Evolutionary conservation across 1,140 invertebrate genomes (phyloP), one percentile per base, ranked within the genome.

Genomic region (Drosophila burlai): DNA sequence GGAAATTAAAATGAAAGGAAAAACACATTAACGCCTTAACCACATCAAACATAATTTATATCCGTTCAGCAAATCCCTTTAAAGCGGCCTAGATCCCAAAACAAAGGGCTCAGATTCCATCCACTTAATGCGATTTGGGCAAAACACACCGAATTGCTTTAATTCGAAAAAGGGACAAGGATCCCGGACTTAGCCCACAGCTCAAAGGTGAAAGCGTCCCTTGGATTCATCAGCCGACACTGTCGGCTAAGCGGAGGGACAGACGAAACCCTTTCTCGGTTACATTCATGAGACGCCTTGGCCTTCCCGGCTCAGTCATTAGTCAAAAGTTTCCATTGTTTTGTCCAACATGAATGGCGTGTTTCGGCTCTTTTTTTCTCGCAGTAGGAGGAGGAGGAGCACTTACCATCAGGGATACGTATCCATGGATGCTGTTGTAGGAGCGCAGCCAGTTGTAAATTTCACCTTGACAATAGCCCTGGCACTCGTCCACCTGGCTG

Each of bases 321-420:
- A 68, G 64, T 71, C 67, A 71, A 55, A 46, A 47, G 26, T 24
- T 31, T 46, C 40, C 18, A 24, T 71, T 71, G 64, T 62, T 59
- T 59, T 52, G 18, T 18, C 26, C 16, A 18, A 42, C 15, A 59
- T 46, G 26, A 59, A 59, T 29, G 8, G 34, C 29, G 46, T 24
- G 21, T 31, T 55, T 55, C n/a, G n/a, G 31, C 2, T 36, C 10
- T 13, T 18, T 13, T 15, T 18, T 11, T 26, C 15, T 8, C 1
- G 7, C 0, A 49, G 24, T 2, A 49, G 3, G 9, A 7, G 11
- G 9, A 7, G 11, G 1, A 15, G 34, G 13, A n/a, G 36, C 45
- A 87, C 92, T 93, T 67, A 91, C 92, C 92, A 93, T 50, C 2
- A 93, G 65, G 4, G 92, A 91, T 13, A 93, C 86, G 75, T 93